Evolutionary conservation across 2,888 invertebrate species (phyloP), one percentile per base, ranked within the genome.

Genomic region (Dysmachus trigonus): DNA sequence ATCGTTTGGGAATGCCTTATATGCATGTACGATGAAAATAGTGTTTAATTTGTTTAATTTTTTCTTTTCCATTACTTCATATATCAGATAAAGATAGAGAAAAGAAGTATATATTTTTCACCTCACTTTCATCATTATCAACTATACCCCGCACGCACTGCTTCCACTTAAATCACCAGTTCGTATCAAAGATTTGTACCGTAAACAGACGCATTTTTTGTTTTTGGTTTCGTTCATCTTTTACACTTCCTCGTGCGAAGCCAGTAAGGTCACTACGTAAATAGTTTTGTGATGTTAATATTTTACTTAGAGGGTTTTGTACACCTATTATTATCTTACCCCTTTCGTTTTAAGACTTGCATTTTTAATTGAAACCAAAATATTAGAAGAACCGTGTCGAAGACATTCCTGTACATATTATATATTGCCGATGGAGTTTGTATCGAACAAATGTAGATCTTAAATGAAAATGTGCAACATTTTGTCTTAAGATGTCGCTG

Each of bases 351-450:
- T 53, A 53, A 53, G 53, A 53, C 3, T 53, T 53, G 62, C 62
- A 62, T 62, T 62, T 62, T 7, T 62, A 22, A 62, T 33, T 35
- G 35, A 74, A 74, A 74, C 74, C 74, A 74, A 74, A 74, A 35
- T 74, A 33, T 35, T 33, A 33, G 35, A 74, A 74, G 35, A 74
- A 73, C 18, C 31, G 27, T 18, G 2, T 35, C 35, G 35, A 35
- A n/a, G 33, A 33, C 74, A 74, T 74, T 74, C 74, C 74, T 74
- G 74, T 74, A 74, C 8, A 74, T 74, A 74, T 13, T 31, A 33
- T 38, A 38, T 38, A 74, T 31, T 35, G 33, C 33, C 62, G 62
- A 62, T 62, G 62, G 22, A 18, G 27, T 27, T 27, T 62, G 62
- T 62, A 3, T 62, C 22, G 7, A 18, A 74, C 27, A 74, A 35